phyloP scores from a whole-genome alignment of 2,888 invertebrate genomes.

The Microplitis deprimator region DNA sequence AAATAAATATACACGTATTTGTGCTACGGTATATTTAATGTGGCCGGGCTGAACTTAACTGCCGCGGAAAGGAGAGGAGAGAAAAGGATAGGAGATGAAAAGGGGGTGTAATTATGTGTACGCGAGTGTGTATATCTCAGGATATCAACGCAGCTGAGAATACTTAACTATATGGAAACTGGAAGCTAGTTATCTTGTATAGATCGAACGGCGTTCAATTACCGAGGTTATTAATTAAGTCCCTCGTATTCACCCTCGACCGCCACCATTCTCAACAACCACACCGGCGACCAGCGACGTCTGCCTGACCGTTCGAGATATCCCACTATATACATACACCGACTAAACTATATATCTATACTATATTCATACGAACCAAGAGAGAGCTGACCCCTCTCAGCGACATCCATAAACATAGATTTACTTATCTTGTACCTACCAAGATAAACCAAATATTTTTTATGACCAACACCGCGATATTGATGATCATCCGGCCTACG shows the following conservation, averaged over 20 bases:
- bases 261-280: conserved; percentile 47
- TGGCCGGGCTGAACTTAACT: no score
- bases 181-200: conserved; percentile 62
- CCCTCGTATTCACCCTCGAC: conserved; percentile 49
- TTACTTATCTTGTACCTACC: conserved; percentile 28
- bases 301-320: conserved; percentile 52
- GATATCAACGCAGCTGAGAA: conserved; percentile 34
- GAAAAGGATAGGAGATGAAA: not conserved
- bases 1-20: no score
- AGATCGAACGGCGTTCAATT: conserved; percentile 68
- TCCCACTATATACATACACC: conserved; percentile 39
- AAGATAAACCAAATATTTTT: conserved; percentile 19
- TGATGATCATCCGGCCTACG: not conserved
- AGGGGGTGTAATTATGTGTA: conserved; percentile 18
- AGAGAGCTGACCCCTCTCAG: not conserved
- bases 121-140: conserved; percentile 36
- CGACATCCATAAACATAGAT: conserved; percentile 18
- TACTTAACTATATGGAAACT: conserved; percentile 39
- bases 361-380: not conserved
- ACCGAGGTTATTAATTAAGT: conserved; percentile 68
- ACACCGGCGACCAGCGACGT: conserved; percentile 43
- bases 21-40: no score
- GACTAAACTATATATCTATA: conserved; percentile 10
- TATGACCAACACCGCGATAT: not conserved
- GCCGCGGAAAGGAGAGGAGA: not conserved